Evolutionary conservation across 2,888 invertebrate species (phyloP).

Genomic region (Heterodera filipjevi): DNA sequence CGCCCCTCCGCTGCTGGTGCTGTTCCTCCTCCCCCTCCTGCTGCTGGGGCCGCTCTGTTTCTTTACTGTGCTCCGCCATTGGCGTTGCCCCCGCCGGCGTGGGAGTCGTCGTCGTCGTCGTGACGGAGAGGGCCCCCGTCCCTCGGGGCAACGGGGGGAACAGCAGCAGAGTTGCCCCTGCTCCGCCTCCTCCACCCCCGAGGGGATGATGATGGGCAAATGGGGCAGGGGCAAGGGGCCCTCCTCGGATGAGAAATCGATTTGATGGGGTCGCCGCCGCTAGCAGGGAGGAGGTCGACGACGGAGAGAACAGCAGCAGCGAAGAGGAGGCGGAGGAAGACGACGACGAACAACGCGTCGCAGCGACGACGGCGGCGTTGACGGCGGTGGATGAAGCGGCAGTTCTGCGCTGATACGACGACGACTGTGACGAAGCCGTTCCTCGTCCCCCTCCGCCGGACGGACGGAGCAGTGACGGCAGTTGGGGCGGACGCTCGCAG

Average conservation of each 20-base stretch:
- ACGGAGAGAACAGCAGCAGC: neutral
- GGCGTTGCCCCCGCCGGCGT: neutral
- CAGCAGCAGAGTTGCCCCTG: neutral
- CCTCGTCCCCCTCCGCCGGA: conserved; percentile 1
- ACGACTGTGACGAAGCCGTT: neutral
- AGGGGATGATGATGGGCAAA: neutral
- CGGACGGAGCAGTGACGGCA: neutral
- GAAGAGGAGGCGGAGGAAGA: neutral
- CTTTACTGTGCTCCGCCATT: neutral
- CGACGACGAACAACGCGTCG: too few species aligned
- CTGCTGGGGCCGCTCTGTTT: neutral
- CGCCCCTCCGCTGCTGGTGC: neutral
- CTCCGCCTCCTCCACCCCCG: neutral
- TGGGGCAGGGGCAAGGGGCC: neutral
- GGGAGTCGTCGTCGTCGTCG: conserved; percentile 1
- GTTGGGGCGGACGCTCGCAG: conserved; percentile 1
- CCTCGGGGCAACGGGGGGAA: neutral
- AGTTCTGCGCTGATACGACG: neutral
- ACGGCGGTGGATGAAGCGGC: neutral
- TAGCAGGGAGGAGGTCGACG: neutral
- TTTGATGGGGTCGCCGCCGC: neutral
- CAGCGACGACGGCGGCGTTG: neutral
- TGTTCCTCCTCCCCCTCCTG: neutral
- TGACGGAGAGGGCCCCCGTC: neutral
- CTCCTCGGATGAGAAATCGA: conserved; percentile 6